phyloP scores from a whole-genome alignment of 2,113 vertebrate species.

The Elachura formosa region DNA sequence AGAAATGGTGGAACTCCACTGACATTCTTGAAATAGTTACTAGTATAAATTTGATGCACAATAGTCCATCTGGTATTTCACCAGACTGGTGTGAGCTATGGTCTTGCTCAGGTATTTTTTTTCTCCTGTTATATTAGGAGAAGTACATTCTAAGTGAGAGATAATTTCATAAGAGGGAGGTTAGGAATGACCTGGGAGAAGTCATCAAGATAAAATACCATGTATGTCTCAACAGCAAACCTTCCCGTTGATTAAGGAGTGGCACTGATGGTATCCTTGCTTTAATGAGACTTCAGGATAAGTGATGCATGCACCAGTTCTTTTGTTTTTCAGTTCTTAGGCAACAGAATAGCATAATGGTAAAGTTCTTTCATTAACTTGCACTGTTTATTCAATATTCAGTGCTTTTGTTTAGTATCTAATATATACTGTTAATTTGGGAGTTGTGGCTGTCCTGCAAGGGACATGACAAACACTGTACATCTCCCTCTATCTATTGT shows the following conservation, averaged over 20 bases:
- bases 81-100: not conserved
- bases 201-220: not conserved
- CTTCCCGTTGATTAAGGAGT: slow-evolving; percentile 6
- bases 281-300: slow-evolving; percentile 52
- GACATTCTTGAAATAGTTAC: not conserved
- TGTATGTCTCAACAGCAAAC: slow-evolving; percentile 14
- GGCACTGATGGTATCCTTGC: not conserved
- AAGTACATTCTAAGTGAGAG: not conserved
- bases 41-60: not conserved
- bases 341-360: not conserved
- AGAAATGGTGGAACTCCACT: not conserved
- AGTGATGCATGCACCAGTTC: not conserved
- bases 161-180: not conserved
- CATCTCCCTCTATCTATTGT: not conserved
- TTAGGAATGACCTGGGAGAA: not conserved
- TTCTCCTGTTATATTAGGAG: not conserved
- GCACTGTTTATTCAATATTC: not conserved
- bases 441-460: not conserved
- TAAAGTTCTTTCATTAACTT: not conserved
- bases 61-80: not conserved
- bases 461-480: rapidly evolving
- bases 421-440: not conserved
- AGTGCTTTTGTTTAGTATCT: not conserved
- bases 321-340: slow-evolving; percentile 15
- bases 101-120: not conserved